Conservation (phyloP, 2,797 vertebrate species). For the Discoglossus pictus region DNA sequence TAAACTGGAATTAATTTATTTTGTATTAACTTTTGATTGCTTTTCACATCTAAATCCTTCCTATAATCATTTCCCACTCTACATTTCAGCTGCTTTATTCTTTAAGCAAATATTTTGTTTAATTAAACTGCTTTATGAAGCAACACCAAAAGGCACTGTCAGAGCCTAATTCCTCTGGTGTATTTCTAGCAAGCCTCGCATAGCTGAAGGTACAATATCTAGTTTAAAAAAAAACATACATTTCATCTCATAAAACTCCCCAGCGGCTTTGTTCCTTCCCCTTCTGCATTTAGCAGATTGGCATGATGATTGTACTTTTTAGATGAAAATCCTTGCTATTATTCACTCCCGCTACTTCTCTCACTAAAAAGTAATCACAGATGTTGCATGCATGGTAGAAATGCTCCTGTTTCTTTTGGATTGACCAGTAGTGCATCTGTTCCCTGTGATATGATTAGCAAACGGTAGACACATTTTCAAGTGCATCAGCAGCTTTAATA, state of each 20-base stretch:
- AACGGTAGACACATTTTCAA: conserved; percentile 35
- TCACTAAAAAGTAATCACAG: conserved; percentile 28
- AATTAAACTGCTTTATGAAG: conserved; percentile 11
- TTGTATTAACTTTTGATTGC: too few species aligned
- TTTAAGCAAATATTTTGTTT: conserved; percentile 24
- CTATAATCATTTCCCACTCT: background rate
- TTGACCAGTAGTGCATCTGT: conserved; percentile 47
- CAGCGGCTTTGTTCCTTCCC: background rate
- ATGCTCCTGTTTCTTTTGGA: conserved; percentile 24
- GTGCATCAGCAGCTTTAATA: conserved; percentile 34
- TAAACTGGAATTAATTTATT: too few species aligned
- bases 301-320: conserved; percentile 29
- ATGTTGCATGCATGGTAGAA: conserved; percentile 40
- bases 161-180: background rate
- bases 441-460: conserved; percentile 42
- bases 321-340: conserved; percentile 32
- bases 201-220: background rate
- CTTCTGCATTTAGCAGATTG: conserved; percentile 18
- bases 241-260: conserved; percentile 10
- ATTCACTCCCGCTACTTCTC: conserved; percentile 16
- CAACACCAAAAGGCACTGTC: background rate
- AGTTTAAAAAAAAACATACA: background rate
- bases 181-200: background rate
- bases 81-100: background rate
- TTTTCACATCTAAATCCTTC: background rate